Evolutionary conservation across 1,140 invertebrate species (phyloP).

Genomic region (Aricia agestis): DNA sequence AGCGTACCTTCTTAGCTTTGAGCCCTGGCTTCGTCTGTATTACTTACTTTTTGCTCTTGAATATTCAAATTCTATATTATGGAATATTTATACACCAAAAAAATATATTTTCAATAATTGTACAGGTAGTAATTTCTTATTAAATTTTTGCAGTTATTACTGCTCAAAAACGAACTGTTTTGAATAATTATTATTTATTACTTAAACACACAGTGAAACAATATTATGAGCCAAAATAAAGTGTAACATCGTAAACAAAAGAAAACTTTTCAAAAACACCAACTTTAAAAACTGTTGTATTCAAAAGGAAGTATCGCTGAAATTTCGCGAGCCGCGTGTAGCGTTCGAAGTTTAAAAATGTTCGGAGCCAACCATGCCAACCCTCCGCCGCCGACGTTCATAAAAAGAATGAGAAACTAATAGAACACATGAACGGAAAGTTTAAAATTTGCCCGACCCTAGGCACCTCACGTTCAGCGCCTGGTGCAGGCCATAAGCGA

Average conservation of each 20-base stretch:
- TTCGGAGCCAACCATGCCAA: background rate
- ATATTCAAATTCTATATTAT: no score
- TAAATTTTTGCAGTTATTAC: no score
- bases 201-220: background rate
- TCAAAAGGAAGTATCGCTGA: background rate
- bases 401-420: conserved; percentile 14
- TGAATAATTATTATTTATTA: no score
- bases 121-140: no score
- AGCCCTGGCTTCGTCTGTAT: background rate
- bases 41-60: background rate
- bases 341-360: background rate
- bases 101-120: no score
- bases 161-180: no score
- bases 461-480: conserved; percentile 10
- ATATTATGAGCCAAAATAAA: background rate
- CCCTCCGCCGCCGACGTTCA: background rate
- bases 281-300: background rate
- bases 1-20: background rate
- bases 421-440: conserved; percentile 14
- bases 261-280: background rate
- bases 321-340: background rate
- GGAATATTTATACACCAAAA: no score
- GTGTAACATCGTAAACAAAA: background rate
- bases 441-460: conserved; percentile 11
- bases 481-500: background rate